A percentile compares a stretch with the other conserved stretches of the same genome.
Conservation (phyloP, 2,888 invertebrate genomes). For the Scaptomyza parva region DNA sequence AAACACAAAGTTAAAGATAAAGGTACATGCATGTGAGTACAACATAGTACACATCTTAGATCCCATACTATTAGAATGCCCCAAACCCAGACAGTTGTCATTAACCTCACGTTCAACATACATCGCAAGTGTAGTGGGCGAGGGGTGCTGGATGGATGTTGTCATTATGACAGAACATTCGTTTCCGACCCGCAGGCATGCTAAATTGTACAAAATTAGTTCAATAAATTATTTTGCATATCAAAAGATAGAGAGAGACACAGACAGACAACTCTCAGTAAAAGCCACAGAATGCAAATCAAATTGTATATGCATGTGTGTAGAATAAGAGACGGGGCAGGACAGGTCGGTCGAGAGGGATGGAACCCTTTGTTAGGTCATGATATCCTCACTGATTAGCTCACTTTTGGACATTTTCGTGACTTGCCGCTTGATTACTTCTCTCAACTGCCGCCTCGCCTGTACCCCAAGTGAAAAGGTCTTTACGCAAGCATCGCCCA, state of each 20-base stretch:
- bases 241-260: constrained; percentile 44
- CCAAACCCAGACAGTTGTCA: constrained; percentile 22
- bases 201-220: constrained; percentile 67
- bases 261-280: neutral
- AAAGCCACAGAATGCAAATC: constrained; percentile 29
- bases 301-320: constrained; percentile 42
- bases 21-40: neutral
- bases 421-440: constrained; percentile 74
- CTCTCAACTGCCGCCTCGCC: constrained; percentile 43
- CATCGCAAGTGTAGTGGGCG: neutral
- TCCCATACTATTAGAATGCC: constrained; percentile 38
- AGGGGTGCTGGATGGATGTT: neutral
- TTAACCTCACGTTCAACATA: constrained; percentile 24
- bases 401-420: constrained; percentile 70
- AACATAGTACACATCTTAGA: constrained; percentile 13
- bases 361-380: constrained; percentile 30
- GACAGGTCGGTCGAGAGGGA: no score
- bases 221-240: constrained; percentile 67
- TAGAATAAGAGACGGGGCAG: constrained; percentile 11
- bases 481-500: constrained; percentile 24
- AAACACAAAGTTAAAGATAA: neutral
- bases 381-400: constrained; percentile 72
- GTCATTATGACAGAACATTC: constrained; percentile 34
- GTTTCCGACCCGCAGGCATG: constrained; percentile 55
- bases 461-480: constrained; percentile 59